Conservation (phyloP, 2,113 vertebrate species). For the Campylomormyrus numenius region DNA sequence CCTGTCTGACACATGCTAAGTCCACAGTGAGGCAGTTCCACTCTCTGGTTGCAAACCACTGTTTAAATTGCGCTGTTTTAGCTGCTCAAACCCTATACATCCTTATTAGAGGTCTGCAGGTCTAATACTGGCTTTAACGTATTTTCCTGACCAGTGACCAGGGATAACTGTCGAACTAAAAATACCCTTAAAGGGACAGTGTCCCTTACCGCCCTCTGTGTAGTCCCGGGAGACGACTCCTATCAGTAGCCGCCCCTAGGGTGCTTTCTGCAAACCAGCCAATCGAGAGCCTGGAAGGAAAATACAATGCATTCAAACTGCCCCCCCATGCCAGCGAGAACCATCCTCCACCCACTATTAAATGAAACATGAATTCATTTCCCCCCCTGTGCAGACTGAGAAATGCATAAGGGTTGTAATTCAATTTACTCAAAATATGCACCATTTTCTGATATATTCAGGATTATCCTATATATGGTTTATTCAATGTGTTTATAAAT, state of each 20-base stretch:
- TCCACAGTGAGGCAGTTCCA: constrained; percentile 14
- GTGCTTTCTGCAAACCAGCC: constrained; percentile 33
- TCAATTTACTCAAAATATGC: not conserved
- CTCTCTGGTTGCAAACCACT: constrained; percentile 24
- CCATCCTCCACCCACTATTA: not conserved
- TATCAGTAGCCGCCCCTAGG: constrained; percentile 44
- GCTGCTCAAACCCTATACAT: constrained; percentile 51
- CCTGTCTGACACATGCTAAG: constrained; percentile 13
- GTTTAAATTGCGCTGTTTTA: constrained; percentile 48
- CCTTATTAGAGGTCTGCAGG: constrained; percentile 45
- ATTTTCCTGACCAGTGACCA: constrained; percentile 60
- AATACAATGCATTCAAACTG: constrained; percentile 17
- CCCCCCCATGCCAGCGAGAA: not conserved
- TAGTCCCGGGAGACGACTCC: constrained; percentile 37
- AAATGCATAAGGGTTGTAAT: not conserved
- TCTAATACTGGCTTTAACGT: constrained; percentile 53
- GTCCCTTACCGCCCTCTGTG: constrained; percentile 15
- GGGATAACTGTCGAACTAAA: constrained; percentile 59
- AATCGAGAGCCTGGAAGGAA: constrained; percentile 42
- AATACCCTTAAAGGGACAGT: constrained; percentile 70
- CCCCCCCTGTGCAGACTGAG: not conserved
- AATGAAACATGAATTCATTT: not conserved
- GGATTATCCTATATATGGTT: not conserved
- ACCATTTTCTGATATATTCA: not conserved
- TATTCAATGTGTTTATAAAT: not conserved